Conservation (phyloP, 2,888 invertebrate species). For the Cyclophora punctaria region DNA sequence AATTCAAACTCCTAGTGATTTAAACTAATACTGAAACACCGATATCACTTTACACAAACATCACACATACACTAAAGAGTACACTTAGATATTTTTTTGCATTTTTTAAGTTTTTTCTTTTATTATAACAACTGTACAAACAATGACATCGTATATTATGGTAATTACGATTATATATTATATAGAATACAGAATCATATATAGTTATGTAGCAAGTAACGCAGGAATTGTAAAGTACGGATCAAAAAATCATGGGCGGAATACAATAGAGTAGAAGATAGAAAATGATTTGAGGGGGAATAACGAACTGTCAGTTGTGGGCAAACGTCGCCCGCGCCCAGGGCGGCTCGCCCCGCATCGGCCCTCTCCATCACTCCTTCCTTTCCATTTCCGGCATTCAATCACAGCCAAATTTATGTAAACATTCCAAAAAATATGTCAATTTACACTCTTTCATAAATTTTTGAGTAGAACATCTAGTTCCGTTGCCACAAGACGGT, state of each 20-base stretch:
- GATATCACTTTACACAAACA: constrained; percentile 47
- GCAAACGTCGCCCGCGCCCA: no score
- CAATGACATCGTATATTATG: constrained; percentile 18
- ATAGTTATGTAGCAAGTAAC: constrained; percentile 11
- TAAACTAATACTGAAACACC: constrained; percentile 66
- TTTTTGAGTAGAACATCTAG: constrained; percentile 5
- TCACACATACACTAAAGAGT: constrained; percentile 30
- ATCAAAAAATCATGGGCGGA: constrained; percentile 16
- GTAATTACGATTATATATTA: constrained; percentile 4
- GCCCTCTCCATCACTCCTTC: constrained; percentile 12
- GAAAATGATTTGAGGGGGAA: not conserved
- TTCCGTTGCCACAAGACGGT: not conserved
- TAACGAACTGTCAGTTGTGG: constrained; percentile 1
- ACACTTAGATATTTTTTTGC: constrained; percentile 33
- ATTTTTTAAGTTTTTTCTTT: constrained; percentile 13
- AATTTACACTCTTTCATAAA: constrained; percentile 3
- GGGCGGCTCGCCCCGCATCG: constrained; percentile 1
- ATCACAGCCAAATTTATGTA: constrained; percentile 59
- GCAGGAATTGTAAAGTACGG: constrained; percentile 11
- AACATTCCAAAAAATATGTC: constrained; percentile 45
- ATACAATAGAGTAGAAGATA: constrained; percentile 2
- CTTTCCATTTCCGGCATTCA: constrained; percentile 31
- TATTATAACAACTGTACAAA: constrained; percentile 33
- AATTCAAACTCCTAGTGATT: constrained; percentile 63
- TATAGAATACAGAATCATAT: constrained; percentile 23